These are phyloP conservation scores for Perizoma flavofasciatum DNA, from an alignment of 2,888 invertebrate genomes.

Conservation along the genomic window DNA sequence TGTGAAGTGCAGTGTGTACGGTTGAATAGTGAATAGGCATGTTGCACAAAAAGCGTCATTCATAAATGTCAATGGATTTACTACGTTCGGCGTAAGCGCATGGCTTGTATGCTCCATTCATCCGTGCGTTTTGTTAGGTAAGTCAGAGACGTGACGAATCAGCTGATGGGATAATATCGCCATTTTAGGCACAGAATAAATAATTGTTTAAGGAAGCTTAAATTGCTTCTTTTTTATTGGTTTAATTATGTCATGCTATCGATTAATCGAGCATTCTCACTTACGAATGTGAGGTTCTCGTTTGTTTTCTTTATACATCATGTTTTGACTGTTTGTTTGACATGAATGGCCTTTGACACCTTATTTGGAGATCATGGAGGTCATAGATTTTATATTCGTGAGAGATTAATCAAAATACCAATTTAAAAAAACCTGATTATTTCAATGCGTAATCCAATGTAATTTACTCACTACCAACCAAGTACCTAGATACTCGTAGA, in stretches of 20 bases:
- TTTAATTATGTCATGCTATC: slow-evolving; percentile 10
- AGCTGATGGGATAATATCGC: slow-evolving; percentile 47
- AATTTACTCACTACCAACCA: not conserved
- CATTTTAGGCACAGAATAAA: not conserved
- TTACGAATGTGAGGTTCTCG: slow-evolving; percentile 7
- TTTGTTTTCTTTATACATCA: slow-evolving; percentile 7
- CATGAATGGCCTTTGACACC: slow-evolving; percentile 21
- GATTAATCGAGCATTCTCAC: slow-evolving; percentile 13
- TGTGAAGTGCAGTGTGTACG: slow-evolving; percentile 37
- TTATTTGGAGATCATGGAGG: slow-evolving; percentile 26
- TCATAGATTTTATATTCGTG: slow-evolving; percentile 20
- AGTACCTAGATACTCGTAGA: too few relatives aligned
- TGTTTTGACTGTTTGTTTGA: slow-evolving; percentile 9
- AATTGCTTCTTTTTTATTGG: slow-evolving; percentile 16
- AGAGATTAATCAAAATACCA: slow-evolving; percentile 13
- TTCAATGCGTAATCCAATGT: slow-evolving; percentile 1
- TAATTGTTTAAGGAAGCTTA: slow-evolving; percentile 10
- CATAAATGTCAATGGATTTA: slow-evolving; percentile 75
- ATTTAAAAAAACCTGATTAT: slow-evolving; percentile 10
- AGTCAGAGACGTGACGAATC: slow-evolving; percentile 48
- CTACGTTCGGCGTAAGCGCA: slow-evolving; percentile 61
- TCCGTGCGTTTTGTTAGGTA: slow-evolving; percentile 66
- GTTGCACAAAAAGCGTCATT: slow-evolving; percentile 55
- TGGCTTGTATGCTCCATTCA: slow-evolving; percentile 51
- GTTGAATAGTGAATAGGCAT: slow-evolving; percentile 29